Conservation (phyloP, 2,888 invertebrate species). For the Antheraea yamamai region DNA sequence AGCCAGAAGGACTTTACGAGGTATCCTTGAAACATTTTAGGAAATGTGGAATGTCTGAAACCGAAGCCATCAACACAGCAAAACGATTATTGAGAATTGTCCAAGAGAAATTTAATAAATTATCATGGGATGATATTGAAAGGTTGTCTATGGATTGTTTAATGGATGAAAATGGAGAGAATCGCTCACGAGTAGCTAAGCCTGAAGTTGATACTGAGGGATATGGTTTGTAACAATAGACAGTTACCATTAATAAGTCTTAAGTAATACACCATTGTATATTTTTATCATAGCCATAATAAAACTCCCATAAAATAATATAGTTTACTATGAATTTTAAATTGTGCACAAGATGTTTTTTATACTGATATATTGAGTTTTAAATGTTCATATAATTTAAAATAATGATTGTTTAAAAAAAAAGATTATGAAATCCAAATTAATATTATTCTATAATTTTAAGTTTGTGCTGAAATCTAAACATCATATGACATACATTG, state of each 20-base stretch:
- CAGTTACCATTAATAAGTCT: not conserved
- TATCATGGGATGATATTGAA: slow-evolving; percentile 84
- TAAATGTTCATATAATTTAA: not conserved
- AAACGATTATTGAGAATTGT: slow-evolving; percentile 81
- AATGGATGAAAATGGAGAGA: slow-evolving; percentile 45
- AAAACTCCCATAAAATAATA: not conserved
- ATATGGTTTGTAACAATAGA: not conserved
- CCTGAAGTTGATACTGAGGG: not conserved
- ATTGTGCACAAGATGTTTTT: not conserved
- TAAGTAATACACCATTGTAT: slow-evolving; percentile 23
- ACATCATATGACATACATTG: no score
- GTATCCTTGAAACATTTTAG: slow-evolving; percentile 82
- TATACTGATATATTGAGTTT: not conserved
- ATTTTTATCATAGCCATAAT: slow-evolving; percentile 12
- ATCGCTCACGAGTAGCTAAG: not conserved
- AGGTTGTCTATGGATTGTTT: slow-evolving; percentile 72
- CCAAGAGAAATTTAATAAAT: slow-evolving; percentile 74
- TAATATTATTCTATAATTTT: not conserved
- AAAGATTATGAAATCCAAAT: not conserved
- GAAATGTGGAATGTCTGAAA: slow-evolving; percentile 82
- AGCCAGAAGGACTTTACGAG: slow-evolving; percentile 83
- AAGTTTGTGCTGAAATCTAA: no score
- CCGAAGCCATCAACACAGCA: slow-evolving; percentile 83
- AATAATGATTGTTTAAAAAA: not conserved
- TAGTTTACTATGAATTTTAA: not conserved